Conservation (phyloP, 64 coral and sea anemone species). For the Hydrozoanthus tunicans region DNA sequence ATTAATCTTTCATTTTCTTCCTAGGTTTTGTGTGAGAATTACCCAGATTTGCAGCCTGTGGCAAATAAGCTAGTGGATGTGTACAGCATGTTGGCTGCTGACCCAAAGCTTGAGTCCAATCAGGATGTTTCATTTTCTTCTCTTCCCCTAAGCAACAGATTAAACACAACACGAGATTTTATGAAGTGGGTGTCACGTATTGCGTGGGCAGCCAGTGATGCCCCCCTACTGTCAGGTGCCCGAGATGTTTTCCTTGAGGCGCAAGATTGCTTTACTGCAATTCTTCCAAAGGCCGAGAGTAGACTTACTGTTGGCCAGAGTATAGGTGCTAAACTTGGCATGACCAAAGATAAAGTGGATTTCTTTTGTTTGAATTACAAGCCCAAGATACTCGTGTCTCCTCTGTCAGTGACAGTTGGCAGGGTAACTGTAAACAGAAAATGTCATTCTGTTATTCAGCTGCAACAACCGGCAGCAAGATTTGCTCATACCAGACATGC, state of each 20-base stretch:
- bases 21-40: slow-evolving; percentile 70
- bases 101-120: slow-evolving; percentile 58
- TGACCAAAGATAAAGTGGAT: slow-evolving; percentile 93
- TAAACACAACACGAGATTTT: slow-evolving; percentile 82
- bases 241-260: slow-evolving; percentile 96
- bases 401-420: slow-evolving; percentile 80
- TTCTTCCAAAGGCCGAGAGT: slow-evolving; percentile 70
- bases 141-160: slow-evolving; percentile 70
- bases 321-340: slow-evolving; percentile 88
- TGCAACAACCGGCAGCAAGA: slow-evolving; percentile 19
- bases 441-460: not conserved
- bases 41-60: slow-evolving; percentile 66
- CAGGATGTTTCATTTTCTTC: slow-evolving; percentile 57
- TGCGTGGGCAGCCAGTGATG: slow-evolving; percentile 48
- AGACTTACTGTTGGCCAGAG: slow-evolving; percentile 57
- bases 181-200: slow-evolving; percentile 92
- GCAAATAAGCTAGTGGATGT: slow-evolving; percentile 86
- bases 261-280: slow-evolving; percentile 87
- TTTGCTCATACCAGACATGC: slow-evolving; percentile 97
- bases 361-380: slow-evolving; percentile 88
- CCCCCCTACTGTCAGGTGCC: slow-evolving; percentile 48
- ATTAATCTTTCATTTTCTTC: not conserved
- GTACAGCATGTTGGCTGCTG: slow-evolving; percentile 78
- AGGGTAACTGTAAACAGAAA: slow-evolving; percentile 76
- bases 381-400: slow-evolving; percentile 72